These are phyloP conservation scores for Garra rufa DNA, from an alignment of 2,113 vertebrate genomes.

Conservation along the genomic window DNA sequence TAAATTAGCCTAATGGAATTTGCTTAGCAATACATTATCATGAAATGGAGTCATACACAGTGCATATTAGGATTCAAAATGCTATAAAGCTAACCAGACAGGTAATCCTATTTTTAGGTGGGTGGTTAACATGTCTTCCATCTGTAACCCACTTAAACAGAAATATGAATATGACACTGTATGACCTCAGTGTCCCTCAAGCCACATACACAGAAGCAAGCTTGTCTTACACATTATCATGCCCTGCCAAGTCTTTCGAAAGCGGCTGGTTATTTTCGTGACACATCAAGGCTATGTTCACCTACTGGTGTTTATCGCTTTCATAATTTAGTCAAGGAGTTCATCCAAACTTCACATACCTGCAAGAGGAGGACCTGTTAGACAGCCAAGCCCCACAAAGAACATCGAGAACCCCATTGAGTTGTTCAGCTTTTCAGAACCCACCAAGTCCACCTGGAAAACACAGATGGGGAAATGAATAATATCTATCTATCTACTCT, in stretches of 20 bases:
- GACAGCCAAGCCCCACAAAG: conserved; percentile 86
- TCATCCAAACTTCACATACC: conserved; percentile 73
- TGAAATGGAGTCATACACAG: background rate
- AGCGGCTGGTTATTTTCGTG: background rate
- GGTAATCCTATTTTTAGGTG: conserved; percentile 27
- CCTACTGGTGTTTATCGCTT: background rate
- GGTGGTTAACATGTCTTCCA: conserved; percentile 27
- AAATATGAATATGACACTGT: conserved; percentile 42
- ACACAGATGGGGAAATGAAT: background rate
- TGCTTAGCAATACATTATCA: background rate
- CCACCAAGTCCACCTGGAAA: conserved; percentile 87
- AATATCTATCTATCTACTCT: background rate
- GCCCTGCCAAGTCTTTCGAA: conserved; percentile 7
- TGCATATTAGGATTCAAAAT: background rate
- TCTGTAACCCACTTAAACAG: conserved; percentile 30
- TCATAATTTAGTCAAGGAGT: background rate
- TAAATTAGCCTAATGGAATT: background rate
- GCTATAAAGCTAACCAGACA: conserved; percentile 23
- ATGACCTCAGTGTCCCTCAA: background rate
- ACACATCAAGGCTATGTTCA: background rate
- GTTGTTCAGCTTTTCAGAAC: conserved; percentile 80
- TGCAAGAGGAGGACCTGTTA: conserved; percentile 90
- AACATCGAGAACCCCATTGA: conserved; percentile 89
- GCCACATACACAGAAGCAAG: conserved; percentile 5
- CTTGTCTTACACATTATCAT: background rate